Conservation (phyloP, 1,140 invertebrate genomes). For the Sycophaga agraensis region DNA sequence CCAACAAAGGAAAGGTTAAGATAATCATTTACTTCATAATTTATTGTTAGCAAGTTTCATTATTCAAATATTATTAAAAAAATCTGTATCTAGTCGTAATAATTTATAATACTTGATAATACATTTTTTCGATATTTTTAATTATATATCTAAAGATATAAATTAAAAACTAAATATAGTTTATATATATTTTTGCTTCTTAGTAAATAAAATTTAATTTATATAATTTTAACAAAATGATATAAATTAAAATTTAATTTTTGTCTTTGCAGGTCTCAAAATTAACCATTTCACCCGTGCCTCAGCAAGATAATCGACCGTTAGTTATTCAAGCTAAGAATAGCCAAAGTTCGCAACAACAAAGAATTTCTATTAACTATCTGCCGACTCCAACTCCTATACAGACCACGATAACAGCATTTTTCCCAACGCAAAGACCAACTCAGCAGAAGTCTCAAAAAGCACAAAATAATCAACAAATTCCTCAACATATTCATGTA, state of each 20-base stretch:
- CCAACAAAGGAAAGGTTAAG: conserved; percentile 49
- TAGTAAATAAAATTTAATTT: not conserved
- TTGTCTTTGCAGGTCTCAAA: conserved; percentile 45
- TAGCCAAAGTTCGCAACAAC: conserved; percentile 31
- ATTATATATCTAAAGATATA: no score
- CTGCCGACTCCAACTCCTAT: conserved; percentile 40
- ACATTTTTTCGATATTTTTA: no score
- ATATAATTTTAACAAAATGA: not conserved
- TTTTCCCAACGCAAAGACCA: conserved; percentile 43
- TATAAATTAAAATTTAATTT: not conserved
- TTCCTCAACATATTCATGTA: conserved; percentile 50
- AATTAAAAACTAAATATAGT: not conserved
- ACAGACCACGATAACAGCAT: conserved; percentile 40
- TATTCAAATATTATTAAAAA: not conserved
- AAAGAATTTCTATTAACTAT: conserved; percentile 42
- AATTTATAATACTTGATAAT: no score
- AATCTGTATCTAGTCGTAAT: not conserved
- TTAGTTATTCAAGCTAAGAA: conserved; percentile 34
- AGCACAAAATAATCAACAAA: conserved; percentile 29
- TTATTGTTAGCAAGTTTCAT: no score
- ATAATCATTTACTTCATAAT: no score
- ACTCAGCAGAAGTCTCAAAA: conserved; percentile 38
- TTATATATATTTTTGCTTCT: not conserved
- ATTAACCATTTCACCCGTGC: conserved; percentile 49
- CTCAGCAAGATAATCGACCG: conserved; percentile 36